phyloP scores from a whole-genome alignment of 2,888 invertebrate species.

The Netelia fuscicornis region DNA sequence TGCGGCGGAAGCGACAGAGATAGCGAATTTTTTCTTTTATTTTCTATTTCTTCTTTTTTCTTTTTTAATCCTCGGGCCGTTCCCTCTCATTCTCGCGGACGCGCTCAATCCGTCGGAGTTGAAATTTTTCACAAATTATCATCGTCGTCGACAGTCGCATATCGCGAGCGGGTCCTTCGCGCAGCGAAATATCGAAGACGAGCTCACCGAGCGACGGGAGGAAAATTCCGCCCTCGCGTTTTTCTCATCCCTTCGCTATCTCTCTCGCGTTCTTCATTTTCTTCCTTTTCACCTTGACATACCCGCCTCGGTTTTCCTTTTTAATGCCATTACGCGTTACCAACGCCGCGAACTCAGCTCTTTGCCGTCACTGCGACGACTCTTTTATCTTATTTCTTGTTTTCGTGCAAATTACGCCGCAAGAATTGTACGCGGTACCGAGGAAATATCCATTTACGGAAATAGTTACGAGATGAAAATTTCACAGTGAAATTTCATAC shows the following conservation, averaged over 20 bases:
- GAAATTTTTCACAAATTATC: conserved; percentile 64
- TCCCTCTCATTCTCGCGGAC: conserved; percentile 8
- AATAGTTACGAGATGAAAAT: not conserved
- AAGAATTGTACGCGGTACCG: conserved; percentile 1
- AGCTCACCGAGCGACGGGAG: conserved; percentile 22
- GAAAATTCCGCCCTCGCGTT: not conserved
- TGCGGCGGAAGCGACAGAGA: conserved; percentile 55
- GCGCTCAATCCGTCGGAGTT: conserved; percentile 48
- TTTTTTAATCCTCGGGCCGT: conserved; percentile 40
- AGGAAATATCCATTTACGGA: conserved; percentile 25
- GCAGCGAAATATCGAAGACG: conserved; percentile 60
- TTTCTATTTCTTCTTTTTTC: not conserved
- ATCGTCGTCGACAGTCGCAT: conserved; percentile 50
- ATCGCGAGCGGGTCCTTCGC: not conserved
- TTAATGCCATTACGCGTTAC: conserved; percentile 65
- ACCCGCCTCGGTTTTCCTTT: conserved; percentile 30
- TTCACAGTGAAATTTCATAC: not conserved
- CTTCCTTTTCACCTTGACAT: conserved; percentile 38
- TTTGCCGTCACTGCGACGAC: conserved; percentile 36
- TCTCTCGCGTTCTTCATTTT: conserved; percentile 34
- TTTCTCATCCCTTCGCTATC: conserved; percentile 11
- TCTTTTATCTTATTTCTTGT: conserved; percentile 11
- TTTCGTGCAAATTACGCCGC: conserved; percentile 23
- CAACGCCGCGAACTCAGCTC: conserved; percentile 61
- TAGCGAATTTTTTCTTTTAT: conserved; percentile 23